Percentiles rank a stretch among this genome's conserved stretches.
Conservation (phyloP, 1,140 invertebrate genomes). For the Drosophila bifasciata region DNA sequence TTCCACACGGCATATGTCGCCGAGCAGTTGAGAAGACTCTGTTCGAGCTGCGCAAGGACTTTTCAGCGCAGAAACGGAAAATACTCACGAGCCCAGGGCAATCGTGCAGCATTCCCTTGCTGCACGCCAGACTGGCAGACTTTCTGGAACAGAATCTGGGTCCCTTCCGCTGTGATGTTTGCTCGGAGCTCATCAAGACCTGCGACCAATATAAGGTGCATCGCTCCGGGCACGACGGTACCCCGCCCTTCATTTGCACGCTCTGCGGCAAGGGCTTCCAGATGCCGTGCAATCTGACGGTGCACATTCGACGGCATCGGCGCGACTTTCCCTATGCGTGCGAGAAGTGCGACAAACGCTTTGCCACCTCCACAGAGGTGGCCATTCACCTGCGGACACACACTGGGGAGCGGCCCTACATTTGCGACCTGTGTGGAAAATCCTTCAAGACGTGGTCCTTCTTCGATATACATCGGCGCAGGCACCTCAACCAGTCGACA, state of each 20-base stretch:
- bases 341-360: slow-evolving; percentile 71
- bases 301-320: slow-evolving; percentile 71
- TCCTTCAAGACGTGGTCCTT: slow-evolving; percentile 82
- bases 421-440: slow-evolving; percentile 75
- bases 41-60: slow-evolving; percentile 72
- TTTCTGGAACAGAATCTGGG: slow-evolving; percentile 73
- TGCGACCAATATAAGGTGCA: slow-evolving; percentile 79
- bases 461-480: slow-evolving; percentile 74
- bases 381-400: slow-evolving; percentile 71
- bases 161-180: slow-evolving; percentile 71
- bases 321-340: slow-evolving; percentile 75
- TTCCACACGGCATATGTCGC: slow-evolving; percentile 31
- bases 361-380: slow-evolving; percentile 78
- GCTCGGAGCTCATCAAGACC: slow-evolving; percentile 69
- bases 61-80: slow-evolving; percentile 67
- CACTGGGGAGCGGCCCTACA: slow-evolving; percentile 71
- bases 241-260: slow-evolving; percentile 74
- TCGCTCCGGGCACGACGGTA: slow-evolving; percentile 69
- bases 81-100: slow-evolving; percentile 41
- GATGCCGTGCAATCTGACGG: slow-evolving; percentile 77
- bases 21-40: slow-evolving; percentile 71
- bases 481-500: slow-evolving; percentile 79
- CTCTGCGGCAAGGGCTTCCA: slow-evolving; percentile 78
- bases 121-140: slow-evolving; percentile 64
- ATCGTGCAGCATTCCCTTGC: slow-evolving; percentile 48